phyloP scores from a whole-genome alignment of 2,113 vertebrate species.

The Puffinus mauretanicus region DNA sequence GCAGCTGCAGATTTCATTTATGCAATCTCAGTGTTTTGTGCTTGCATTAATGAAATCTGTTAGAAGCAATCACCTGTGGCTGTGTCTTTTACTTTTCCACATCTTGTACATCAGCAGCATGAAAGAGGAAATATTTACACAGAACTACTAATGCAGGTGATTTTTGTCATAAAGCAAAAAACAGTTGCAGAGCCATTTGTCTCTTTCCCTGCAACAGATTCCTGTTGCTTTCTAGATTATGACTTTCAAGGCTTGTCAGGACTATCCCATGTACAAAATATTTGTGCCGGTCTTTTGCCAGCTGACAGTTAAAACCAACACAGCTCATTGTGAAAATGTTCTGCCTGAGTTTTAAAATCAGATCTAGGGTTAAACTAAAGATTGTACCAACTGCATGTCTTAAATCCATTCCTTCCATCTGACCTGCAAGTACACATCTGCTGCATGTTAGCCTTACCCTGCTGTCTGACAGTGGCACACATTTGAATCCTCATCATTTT shows the following conservation, averaged over 20 bases:
- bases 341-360: slow-evolving; percentile 52
- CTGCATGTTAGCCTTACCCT: slow-evolving; percentile 58
- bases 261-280: background rate
- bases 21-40: background rate
- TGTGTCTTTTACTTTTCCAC: background rate
- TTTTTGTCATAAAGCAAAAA: background rate
- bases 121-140: slow-evolving; percentile 11
- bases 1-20: slow-evolving; percentile 22
- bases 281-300: background rate
- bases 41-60: slow-evolving; percentile 9
- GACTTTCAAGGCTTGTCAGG: background rate
- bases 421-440: slow-evolving; percentile 80
- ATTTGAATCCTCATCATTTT: slow-evolving; percentile 77
- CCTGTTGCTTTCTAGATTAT: background rate
- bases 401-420: slow-evolving; percentile 76
- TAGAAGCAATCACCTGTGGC: background rate
- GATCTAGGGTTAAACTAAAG: slow-evolving; percentile 68
- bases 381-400: slow-evolving; percentile 57
- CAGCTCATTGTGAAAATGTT: slow-evolving; percentile 14
- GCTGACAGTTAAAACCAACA: background rate
- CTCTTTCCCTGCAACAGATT: background rate
- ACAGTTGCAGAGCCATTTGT: background rate
- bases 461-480: slow-evolving; percentile 72
- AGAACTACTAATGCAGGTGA: background rate
- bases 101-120: background rate